Evolutionary conservation across 2,113 vertebrate species (phyloP).

Genomic region (Pedionomus torquatus): DNA sequence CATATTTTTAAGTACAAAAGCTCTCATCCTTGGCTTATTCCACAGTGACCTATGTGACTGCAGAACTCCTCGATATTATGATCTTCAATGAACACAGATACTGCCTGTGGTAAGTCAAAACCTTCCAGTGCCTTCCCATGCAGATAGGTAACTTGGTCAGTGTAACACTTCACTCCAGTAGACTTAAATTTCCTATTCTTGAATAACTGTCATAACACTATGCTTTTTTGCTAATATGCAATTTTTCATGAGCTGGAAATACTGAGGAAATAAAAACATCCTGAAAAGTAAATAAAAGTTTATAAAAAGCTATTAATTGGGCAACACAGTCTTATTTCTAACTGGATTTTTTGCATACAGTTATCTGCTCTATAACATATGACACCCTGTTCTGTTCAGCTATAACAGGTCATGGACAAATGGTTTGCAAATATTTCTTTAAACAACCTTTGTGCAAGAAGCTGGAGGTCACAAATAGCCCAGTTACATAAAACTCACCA

Average conservation of each 20-base stretch:
- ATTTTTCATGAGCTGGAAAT: neutral
- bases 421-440: neutral
- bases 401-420: neutral
- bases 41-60: neutral
- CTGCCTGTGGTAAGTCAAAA: neutral
- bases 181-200: neutral
- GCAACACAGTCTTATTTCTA: neutral
- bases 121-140: neutral
- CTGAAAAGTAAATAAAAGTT: neutral
- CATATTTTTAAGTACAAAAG: neutral
- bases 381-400: neutral
- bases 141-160: neutral
- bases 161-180: neutral
- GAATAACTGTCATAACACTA: neutral
- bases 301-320: neutral
- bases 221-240: neutral
- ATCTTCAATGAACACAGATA: neutral
- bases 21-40: neutral
- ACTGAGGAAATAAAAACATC: neutral
- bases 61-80: neutral
- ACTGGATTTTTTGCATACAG: neutral
- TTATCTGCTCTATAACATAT: neutral
- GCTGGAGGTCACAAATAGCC: neutral
- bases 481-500: neutral
- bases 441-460: neutral